Evolutionary conservation across 1,140 invertebrate genomes (phyloP).

Genomic region (Trialeurodes vaporariorum): DNA sequence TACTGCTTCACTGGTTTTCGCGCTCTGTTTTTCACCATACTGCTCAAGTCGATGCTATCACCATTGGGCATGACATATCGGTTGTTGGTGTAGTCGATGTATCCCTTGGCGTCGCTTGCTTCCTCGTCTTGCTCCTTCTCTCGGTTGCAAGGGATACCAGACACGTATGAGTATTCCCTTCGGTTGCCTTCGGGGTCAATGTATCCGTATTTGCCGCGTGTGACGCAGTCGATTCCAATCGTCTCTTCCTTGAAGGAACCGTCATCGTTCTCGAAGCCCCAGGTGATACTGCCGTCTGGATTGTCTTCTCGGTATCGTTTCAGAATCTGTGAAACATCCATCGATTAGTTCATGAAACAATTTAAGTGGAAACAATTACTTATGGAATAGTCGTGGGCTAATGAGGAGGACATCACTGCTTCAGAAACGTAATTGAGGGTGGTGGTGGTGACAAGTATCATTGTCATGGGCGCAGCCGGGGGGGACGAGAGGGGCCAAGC

Average conservation of each 20-base stretch:
- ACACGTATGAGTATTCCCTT: constrained; percentile 58
- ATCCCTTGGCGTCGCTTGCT: constrained; percentile 39
- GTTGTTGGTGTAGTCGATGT: constrained; percentile 57
- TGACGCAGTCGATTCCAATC: constrained; percentile 65
- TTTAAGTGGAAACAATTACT: no score
- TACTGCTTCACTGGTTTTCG: constrained; percentile 39
- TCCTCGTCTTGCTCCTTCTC: constrained; percentile 44
- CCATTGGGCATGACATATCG: constrained; percentile 55
- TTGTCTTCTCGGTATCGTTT: constrained; percentile 61
- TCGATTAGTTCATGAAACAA: no score
- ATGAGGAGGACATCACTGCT: no score
- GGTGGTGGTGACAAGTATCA: no score
- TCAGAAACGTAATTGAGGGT: no score
- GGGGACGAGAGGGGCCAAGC: no score
- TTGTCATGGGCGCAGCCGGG: no score
- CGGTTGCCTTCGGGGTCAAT: constrained; percentile 64
- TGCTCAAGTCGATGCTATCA: constrained; percentile 50
- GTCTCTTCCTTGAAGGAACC: constrained; percentile 68
- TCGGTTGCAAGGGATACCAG: constrained; percentile 52
- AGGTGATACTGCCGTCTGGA: constrained; percentile 66
- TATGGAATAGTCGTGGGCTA: no score
- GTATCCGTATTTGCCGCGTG: constrained; percentile 68
- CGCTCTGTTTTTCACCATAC: constrained; percentile 54
- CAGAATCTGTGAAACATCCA: constrained; percentile 31
- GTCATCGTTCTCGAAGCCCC: constrained; percentile 76